Percentiles rank a stretch among this genome's conserved stretches.
Conservation (phyloP, 2,113 vertebrate species). For the Cinclus mexicanus region DNA sequence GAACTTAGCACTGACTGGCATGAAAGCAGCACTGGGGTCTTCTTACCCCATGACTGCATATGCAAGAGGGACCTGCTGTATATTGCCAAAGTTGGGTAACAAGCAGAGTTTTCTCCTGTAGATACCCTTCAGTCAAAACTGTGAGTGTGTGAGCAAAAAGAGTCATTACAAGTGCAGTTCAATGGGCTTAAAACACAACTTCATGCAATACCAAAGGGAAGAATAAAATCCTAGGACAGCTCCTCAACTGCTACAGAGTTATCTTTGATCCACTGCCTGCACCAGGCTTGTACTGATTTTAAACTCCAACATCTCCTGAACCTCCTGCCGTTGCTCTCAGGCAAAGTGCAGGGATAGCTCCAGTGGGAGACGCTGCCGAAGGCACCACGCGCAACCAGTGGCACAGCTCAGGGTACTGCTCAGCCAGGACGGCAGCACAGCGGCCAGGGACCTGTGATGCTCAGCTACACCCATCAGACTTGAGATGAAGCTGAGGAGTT, state of each 20-base stretch:
- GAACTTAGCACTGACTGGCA: neutral
- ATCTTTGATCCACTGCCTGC: neutral
- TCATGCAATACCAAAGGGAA: neutral
- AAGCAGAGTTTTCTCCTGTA: neutral
- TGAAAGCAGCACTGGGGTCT: neutral
- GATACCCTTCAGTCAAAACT: neutral
- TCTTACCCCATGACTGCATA: accelerated
- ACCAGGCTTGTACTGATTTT: neutral
- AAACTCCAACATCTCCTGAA: accelerated
- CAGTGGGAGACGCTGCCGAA: accelerated
- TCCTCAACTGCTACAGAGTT: neutral
- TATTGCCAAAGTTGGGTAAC: neutral
- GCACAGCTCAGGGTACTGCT: neutral
- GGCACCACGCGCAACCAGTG: neutral
- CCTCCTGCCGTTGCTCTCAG: neutral
- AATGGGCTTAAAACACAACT: neutral
- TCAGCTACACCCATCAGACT: accelerated
- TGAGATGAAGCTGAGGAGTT: accelerated
- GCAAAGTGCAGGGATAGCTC: accelerated
- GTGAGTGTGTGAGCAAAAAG: neutral
- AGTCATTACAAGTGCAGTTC: accelerated
- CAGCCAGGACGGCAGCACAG: no score
- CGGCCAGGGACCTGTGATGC: accelerated
- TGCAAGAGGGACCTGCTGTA: neutral
- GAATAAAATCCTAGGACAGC: neutral